These are phyloP conservation scores for Limanda limanda DNA, from an alignment of 2,113 vertebrate genomes.

Conservation along the genomic window DNA sequence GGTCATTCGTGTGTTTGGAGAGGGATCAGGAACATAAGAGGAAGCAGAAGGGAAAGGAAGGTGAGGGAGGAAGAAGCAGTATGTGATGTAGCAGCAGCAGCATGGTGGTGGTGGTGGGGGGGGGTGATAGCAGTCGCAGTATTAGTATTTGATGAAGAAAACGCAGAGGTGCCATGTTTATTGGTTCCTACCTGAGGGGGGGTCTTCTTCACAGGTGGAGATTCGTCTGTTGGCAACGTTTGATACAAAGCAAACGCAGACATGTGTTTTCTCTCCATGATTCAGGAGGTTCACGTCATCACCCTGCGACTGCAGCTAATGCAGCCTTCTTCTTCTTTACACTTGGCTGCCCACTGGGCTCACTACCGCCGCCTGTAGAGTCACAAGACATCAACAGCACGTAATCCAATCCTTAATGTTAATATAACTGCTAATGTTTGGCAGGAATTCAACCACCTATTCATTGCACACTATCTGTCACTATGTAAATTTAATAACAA, in stretches of 20 bases:
- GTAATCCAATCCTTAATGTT: too few species aligned
- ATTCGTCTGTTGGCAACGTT: slow-evolving; percentile 18
- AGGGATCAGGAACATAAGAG: too few species aligned
- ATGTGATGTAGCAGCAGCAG: too few species aligned
- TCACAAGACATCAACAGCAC: too few species aligned
- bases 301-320: slow-evolving; percentile 26
- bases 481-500: too few species aligned
- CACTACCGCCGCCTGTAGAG: slow-evolving; percentile 38
- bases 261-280: slow-evolving; percentile 81
- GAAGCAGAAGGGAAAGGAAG: too few species aligned
- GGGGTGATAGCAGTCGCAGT: neutral
- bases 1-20: too few species aligned
- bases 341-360: neutral
- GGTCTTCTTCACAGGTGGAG: slow-evolving; percentile 38
- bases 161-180: neutral
- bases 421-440: too few species aligned
- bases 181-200: slow-evolving; percentile 54
- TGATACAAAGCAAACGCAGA: slow-evolving; percentile 81
- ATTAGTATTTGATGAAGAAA: neutral
- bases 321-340: slow-evolving; percentile 17
- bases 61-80: too few species aligned
- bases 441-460: too few species aligned
- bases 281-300: slow-evolving; percentile 32
- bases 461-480: too few species aligned
- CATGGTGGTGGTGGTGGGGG: too few species aligned